Percentiles rank a stretch among this genome's conserved stretches.
Evolutionary conservation across 2,113 vertebrate species (phyloP).

Genomic region (Machaerirhynchus nigripectus): DNA sequence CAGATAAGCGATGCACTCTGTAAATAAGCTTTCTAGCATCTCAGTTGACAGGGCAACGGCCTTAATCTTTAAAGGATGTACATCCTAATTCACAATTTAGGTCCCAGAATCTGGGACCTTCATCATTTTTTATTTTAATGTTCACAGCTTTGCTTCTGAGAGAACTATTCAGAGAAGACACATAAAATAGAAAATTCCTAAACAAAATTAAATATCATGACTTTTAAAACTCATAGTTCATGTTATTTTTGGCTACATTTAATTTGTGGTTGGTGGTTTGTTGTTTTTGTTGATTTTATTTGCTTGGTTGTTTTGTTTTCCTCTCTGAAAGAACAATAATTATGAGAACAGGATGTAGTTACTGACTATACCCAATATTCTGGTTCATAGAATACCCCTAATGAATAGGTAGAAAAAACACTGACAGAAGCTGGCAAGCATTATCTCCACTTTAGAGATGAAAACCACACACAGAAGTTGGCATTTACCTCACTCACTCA

Average conservation of each 20-base stretch:
- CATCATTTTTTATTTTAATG: neutral
- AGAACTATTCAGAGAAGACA: neutral
- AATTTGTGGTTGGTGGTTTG: neutral
- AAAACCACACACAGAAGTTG: neutral
- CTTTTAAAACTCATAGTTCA: neutral
- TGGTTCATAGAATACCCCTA: neutral
- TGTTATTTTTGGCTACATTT: neutral
- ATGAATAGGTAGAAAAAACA: neutral
- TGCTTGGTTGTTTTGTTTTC: no score
- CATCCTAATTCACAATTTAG: neutral
- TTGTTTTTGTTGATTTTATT: neutral
- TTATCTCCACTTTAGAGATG: neutral
- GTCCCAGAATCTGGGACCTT: neutral
- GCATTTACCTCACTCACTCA: neutral
- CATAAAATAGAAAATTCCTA: rapidly evolving
- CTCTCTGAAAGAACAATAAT: neutral
- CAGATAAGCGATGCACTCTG: neutral
- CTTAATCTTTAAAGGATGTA: neutral
- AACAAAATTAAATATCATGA: neutral
- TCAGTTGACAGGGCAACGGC: neutral
- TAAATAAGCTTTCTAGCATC: neutral
- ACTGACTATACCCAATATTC: neutral
- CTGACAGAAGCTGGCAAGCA: neutral
- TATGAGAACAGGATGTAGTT: neutral
- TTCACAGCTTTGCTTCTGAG: neutral